phyloP scores from a whole-genome alignment of 2,888 invertebrate genomes.

The Leucophora obtusa region DNA sequence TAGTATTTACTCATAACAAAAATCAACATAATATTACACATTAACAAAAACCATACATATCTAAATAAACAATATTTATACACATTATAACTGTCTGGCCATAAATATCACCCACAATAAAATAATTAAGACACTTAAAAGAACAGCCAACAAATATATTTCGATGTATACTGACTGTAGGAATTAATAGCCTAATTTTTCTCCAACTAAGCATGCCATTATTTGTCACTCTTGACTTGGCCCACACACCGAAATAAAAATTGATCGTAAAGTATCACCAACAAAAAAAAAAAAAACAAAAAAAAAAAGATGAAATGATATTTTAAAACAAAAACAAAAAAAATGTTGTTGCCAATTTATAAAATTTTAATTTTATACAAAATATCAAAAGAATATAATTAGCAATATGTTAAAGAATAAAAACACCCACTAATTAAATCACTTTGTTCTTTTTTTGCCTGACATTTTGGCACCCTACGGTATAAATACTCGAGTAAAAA shows the following conservation, averaged over 20 bases:
- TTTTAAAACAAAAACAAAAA: constrained; percentile 10
- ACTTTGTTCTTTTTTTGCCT: neutral
- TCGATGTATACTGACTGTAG: neutral
- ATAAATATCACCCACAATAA: constrained; percentile 61
- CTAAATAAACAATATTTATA: constrained; percentile 5
- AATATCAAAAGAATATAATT: constrained; percentile 16
- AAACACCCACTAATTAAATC: constrained; percentile 18
- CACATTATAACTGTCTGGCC: constrained; percentile 39
- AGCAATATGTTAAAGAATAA: neutral
- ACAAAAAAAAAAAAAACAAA: constrained; percentile 4
- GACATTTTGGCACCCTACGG: neutral
- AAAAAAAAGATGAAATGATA: constrained; percentile 7
- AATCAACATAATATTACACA: neutral
- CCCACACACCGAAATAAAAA: constrained; percentile 55
- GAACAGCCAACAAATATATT: neutral
- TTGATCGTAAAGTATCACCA: constrained; percentile 1
- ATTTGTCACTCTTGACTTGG: constrained; percentile 59
- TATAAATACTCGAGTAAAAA: neutral
- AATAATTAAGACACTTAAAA: constrained; percentile 18
- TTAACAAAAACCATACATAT: neutral
- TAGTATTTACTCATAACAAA: too few relatives aligned
- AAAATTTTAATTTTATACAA: neutral
- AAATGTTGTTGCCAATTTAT: constrained; percentile 36
- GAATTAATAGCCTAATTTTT: constrained; percentile 49
- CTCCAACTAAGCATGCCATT: constrained; percentile 51